These are phyloP conservation scores for Capricornis sumatraensis DNA, from an alignment of 2,113 vertebrate genomes.

Conservation along the genomic window DNA sequence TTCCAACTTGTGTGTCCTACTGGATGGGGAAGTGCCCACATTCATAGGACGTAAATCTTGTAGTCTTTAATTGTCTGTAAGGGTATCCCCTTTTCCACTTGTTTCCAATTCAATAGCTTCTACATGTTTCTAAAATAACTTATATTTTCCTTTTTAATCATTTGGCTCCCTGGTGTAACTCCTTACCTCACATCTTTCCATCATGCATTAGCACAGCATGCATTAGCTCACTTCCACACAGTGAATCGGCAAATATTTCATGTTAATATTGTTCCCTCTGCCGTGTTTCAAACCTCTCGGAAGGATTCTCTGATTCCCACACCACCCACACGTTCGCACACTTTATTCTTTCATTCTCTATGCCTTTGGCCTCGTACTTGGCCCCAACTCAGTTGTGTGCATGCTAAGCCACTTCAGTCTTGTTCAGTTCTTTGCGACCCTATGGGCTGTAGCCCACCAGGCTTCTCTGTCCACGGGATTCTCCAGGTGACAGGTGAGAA, in stretches of 20 bases:
- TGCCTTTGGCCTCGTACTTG: neutral
- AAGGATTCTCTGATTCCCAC: neutral
- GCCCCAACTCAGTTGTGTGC: neutral
- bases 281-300: neutral
- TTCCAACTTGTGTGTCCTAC: neutral
- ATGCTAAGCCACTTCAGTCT: neutral
- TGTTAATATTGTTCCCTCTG: neutral
- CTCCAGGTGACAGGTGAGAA: neutral
- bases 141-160: neutral
- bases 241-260: neutral
- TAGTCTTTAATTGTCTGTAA: neutral
- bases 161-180: neutral
- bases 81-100: neutral
- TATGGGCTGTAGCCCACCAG: neutral
- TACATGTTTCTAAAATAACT: neutral
- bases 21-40: neutral
- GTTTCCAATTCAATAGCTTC: neutral
- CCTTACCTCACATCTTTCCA: neutral
- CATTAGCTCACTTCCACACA: neutral
- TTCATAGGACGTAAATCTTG: neutral
- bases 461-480: neutral
- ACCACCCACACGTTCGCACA: accelerated
- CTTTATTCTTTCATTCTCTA: neutral
- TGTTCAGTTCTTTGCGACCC: neutral
- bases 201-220: neutral